Percentiles rank a stretch among this genome's conserved stretches.
Evolutionary conservation across 2,888 invertebrate species (phyloP).

Genomic region (Cephus rjabovi): DNA sequence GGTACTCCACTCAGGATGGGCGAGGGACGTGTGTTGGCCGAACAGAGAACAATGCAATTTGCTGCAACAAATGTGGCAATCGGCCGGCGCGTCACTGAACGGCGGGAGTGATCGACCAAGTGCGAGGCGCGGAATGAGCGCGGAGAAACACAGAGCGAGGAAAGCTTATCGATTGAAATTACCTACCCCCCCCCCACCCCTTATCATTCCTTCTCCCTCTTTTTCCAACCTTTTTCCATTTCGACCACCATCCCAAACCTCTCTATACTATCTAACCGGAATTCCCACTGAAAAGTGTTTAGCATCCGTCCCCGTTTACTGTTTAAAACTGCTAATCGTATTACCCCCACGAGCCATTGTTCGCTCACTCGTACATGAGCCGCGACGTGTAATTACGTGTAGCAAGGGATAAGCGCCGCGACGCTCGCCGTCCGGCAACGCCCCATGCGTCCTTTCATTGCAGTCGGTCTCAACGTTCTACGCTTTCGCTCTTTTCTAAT

Average conservation of each 20-base stretch:
- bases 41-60: constrained; percentile 45
- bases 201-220: not conserved
- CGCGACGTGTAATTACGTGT: no score
- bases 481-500: no score
- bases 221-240: not conserved
- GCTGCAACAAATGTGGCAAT: constrained; percentile 35
- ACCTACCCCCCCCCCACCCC: constrained; percentile 16
- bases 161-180: constrained; percentile 43
- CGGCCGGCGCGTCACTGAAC: constrained; percentile 34
- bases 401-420: no score
- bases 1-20: not conserved
- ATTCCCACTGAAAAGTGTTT: no score
- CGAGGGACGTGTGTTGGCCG: constrained; percentile 13
- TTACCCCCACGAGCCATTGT: no score
- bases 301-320: no score
- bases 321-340: no score
- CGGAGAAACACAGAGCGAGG: constrained; percentile 9
- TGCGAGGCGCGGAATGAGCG: constrained; percentile 7
- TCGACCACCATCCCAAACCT: not conserved
- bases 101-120: constrained; percentile 35
- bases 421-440: no score
- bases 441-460: no score
- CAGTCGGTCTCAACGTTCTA: no score
- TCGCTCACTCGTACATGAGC: no score
- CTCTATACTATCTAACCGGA: no score